Percentiles rank a stretch among this genome's conserved stretches.
These are phyloP conservation scores for Aphis craccivora DNA, from an alignment of 1,140 invertebrate genomes.

Conservation along the genomic window DNA sequence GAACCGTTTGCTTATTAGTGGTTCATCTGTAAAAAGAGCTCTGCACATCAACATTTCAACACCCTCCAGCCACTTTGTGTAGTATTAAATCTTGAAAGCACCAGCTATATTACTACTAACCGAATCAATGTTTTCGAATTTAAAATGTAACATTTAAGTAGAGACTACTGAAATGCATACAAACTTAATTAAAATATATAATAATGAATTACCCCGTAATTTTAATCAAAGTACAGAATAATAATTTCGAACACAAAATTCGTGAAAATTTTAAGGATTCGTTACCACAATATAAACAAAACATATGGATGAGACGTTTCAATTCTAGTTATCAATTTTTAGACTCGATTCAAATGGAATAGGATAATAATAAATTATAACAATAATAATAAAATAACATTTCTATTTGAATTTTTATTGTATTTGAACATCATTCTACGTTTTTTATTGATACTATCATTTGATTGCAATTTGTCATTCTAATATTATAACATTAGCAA, in stretches of 20 bases:
- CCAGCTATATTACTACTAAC: not conserved
- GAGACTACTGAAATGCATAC: not conserved
- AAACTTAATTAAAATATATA: not conserved
- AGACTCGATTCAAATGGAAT: not conserved
- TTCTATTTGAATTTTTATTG: no score
- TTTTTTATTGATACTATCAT: not conserved
- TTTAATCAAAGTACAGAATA: not conserved
- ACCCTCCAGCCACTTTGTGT: not conserved
- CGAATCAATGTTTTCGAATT: not conserved
- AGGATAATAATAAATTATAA: not conserved
- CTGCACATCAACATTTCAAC: not conserved
- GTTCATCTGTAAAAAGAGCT: not conserved
- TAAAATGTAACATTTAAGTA: not conserved
- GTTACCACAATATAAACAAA: not conserved
- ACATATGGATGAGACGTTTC: not conserved
- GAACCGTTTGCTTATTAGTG: not conserved
- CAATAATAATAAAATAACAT: no score
- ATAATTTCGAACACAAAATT: not conserved
- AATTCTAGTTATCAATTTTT: not conserved
- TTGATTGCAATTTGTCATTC: not conserved
- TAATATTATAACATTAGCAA: not conserved
- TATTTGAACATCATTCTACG: not conserved
- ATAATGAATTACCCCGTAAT: not conserved
- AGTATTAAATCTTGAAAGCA: not conserved
- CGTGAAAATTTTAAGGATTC: not conserved